Conservation (phyloP, 2,797 vertebrate genomes). For the Trematomus bernacchii region DNA sequence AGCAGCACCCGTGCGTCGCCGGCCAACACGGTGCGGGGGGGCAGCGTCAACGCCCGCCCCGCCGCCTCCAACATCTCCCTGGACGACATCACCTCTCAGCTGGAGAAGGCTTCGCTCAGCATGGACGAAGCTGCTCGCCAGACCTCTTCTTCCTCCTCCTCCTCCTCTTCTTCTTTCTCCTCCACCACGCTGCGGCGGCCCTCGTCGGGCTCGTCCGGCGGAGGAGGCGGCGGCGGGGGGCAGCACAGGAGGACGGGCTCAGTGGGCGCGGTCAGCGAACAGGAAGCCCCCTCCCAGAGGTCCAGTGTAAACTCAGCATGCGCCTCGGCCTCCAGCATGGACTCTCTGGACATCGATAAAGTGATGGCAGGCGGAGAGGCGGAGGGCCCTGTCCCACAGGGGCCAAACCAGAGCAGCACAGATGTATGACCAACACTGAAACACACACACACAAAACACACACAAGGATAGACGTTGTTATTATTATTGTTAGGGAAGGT, state of each 20-base stretch:
- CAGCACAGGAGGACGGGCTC: slow-evolving; percentile 95
- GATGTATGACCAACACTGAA: slow-evolving; percentile 75
- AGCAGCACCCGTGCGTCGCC: slow-evolving; percentile 87
- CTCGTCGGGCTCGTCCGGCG: slow-evolving; percentile 69
- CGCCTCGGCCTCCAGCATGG: slow-evolving; percentile 95
- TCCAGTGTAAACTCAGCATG: slow-evolving; percentile 94
- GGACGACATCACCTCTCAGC: slow-evolving; percentile 97
- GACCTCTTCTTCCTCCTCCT: slow-evolving; percentile 80
- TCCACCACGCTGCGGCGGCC: slow-evolving; percentile 80
- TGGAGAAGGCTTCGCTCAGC: slow-evolving; percentile 93
- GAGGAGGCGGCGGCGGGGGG: slow-evolving; percentile 61
- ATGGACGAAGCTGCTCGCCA: slow-evolving; percentile 97
- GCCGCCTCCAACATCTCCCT: slow-evolving; percentile 92
- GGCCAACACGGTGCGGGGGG: slow-evolving; percentile 88
- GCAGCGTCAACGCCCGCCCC: slow-evolving; percentile 79
- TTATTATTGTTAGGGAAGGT: slow-evolving; percentile 4
- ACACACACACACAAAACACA: neutral
- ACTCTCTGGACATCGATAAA: slow-evolving; percentile 93
- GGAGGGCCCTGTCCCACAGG: slow-evolving; percentile 79
- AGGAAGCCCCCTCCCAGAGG: slow-evolving; percentile 82
- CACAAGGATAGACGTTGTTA: neutral
- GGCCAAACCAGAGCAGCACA: slow-evolving; percentile 78
- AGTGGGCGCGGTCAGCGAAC: slow-evolving; percentile 92
- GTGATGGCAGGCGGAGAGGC: slow-evolving; percentile 86
- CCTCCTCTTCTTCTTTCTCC: slow-evolving; percentile 77